A percentile compares a stretch with the other conserved stretches of the same genome.
Conservation (phyloP, 2,888 invertebrate genomes). For the Platycheirus albimanus region DNA sequence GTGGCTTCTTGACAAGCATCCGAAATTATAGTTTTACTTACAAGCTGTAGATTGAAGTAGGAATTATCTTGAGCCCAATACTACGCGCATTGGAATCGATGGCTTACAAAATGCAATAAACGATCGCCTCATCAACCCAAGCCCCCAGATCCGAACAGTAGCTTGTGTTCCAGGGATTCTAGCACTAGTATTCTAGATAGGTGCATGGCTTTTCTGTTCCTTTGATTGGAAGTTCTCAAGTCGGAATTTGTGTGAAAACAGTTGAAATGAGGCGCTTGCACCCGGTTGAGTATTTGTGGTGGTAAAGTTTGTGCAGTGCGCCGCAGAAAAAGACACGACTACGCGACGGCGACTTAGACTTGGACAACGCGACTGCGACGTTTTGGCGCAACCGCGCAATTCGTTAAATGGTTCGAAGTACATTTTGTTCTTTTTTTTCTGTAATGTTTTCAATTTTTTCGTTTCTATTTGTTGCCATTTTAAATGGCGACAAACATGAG, state of each 20-base stretch:
- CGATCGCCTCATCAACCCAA: constrained; percentile 52
- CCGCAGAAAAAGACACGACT: constrained; percentile 10
- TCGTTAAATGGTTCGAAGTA: constrained; percentile 71
- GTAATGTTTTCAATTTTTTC: constrained; percentile 36
- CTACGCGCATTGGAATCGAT: not conserved
- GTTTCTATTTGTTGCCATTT: constrained; percentile 52
- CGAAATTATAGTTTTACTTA: no score
- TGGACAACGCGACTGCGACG: constrained; percentile 26
- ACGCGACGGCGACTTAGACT: constrained; percentile 18
- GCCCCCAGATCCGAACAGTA: constrained; percentile 56
- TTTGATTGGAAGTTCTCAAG: constrained; percentile 69
- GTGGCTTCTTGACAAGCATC: no score
- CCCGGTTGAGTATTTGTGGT: constrained; percentile 52
- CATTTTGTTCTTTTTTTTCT: constrained; percentile 39
- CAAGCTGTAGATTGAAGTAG: no score
- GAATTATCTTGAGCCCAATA: not conserved
- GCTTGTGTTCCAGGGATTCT: constrained; percentile 57
- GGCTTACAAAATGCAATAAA: constrained; percentile 26
- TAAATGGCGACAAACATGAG: constrained; percentile 72
- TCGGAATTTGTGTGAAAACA: constrained; percentile 74
- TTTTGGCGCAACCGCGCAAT: constrained; percentile 60
- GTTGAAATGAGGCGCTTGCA: constrained; percentile 74
- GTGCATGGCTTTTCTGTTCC: constrained; percentile 56
- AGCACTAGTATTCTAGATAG: constrained; percentile 69
- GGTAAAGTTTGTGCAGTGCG: constrained; percentile 36